A percentile compares a stretch with the other conserved stretches of the same genome.
These are phyloP conservation scores for Telmatherina bonti DNA, from an alignment of 2,797 vertebrate species.

Conservation along the genomic window DNA sequence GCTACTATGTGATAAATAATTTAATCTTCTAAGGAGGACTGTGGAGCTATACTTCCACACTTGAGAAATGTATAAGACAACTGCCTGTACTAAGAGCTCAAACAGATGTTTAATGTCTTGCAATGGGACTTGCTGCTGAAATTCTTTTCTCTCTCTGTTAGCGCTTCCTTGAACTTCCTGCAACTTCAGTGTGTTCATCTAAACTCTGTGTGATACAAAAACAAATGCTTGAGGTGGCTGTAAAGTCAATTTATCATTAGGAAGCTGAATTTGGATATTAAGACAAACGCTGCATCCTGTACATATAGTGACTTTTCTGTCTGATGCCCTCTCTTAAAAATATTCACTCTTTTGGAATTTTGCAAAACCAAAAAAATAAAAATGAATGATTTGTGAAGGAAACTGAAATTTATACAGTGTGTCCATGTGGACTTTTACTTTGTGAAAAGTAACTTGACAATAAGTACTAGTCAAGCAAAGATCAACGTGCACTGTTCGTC, in stretches of 20 bases:
- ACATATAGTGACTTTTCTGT: background rate
- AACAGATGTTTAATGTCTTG: conserved; percentile 63
- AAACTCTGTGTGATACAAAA: conserved; percentile 34
- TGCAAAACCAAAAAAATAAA: conserved; percentile 8
- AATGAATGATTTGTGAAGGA: conserved; percentile 8
- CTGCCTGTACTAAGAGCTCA: conserved; percentile 44
- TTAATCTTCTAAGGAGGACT: background rate
- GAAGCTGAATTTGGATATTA: conserved; percentile 18
- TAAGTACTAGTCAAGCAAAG: conserved; percentile 43
- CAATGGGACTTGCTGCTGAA: conserved; percentile 46
- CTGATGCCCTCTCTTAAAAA: too few species aligned
- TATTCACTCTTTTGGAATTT: background rate
- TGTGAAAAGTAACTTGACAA: conserved; percentile 50
- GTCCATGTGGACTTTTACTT: conserved; percentile 10
- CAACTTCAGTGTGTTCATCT: conserved; percentile 29
- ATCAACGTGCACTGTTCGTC: conserved; percentile 62
- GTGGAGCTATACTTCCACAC: conserved; percentile 22
- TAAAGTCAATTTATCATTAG: conserved; percentile 32
- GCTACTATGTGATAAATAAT: conserved; percentile 16
- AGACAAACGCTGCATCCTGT: conserved; percentile 4
- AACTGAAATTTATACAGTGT: conserved; percentile 11
- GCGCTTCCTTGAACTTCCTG: conserved; percentile 32
- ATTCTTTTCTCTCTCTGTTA: conserved; percentile 27
- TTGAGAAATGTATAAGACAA: conserved; percentile 45
- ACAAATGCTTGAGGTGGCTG: conserved; percentile 17